Percentiles rank a stretch among this genome's conserved stretches.
phyloP scores from a whole-genome alignment of 2,113 vertebrate genomes.

The Hemibagrus wyckioides region DNA sequence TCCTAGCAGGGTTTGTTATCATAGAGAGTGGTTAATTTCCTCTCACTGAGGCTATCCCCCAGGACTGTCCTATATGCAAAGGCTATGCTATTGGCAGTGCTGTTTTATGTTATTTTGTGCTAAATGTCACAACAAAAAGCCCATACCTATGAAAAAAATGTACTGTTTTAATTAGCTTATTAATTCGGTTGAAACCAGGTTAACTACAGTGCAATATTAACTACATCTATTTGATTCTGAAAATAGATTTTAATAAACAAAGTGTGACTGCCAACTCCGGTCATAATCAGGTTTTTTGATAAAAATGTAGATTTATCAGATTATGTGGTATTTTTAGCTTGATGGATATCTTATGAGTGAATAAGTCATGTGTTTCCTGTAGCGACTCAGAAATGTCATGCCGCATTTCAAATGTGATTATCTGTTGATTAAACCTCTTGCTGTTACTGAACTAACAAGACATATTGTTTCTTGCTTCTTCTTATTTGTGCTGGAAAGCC shows the following conservation, averaged over 20 bases:
- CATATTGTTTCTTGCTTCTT: constrained; percentile 23
- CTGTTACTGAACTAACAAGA: constrained; percentile 22
- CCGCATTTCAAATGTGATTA: constrained; percentile 8
- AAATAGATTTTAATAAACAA: constrained; percentile 23
- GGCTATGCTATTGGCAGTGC: not conserved
- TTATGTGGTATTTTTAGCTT: constrained; percentile 32
- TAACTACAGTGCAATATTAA: not conserved
- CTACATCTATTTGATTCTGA: not conserved
- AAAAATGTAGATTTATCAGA: not conserved
- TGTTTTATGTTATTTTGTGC: not conserved
- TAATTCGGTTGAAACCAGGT: not conserved
- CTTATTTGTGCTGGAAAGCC: constrained; percentile 39
- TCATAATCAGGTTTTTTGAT: constrained; percentile 5
- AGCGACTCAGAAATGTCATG: not conserved
- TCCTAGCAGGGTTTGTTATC: constrained; percentile 49
- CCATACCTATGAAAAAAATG: not conserved
- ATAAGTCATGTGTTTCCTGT: constrained; percentile 18
- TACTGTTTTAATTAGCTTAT: too few species aligned
- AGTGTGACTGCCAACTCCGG: not conserved
- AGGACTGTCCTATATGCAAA: not conserved
- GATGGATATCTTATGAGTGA: not conserved
- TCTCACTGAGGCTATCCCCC: constrained; percentile 6
- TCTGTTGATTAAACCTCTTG: constrained; percentile 37
- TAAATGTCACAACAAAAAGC: not conserved
- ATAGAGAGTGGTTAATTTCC: constrained; percentile 41